Base-by-base conservation (phyloP, 2,113 vertebrate genomes). In the Phyllostomus discolor region DNA sequence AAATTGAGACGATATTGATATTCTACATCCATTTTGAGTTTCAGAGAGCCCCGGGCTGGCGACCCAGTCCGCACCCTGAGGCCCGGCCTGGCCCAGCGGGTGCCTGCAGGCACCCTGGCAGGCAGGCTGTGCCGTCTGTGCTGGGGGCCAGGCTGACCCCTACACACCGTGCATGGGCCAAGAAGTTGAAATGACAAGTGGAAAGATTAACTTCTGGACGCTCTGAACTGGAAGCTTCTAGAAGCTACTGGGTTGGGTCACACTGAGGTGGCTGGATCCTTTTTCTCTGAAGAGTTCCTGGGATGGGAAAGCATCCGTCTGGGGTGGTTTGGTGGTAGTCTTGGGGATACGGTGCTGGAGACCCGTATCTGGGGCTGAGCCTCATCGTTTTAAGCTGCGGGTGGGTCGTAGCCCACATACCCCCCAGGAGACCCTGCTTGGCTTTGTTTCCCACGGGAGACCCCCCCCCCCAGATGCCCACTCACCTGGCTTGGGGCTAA, bases 1-100 rank as follows among this genome's bases (percentile, higher is more conserved):
- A 95, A 62, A 95, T 66, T 43, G 97, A 97, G 96, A 87, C 88
- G 90, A 91, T 50, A 38, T 89, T 94, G 96, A 59, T 96, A 69
- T 38, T 97, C 59, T 50, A 28, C 26, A n/a, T 81, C 86, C 41
- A 7, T 70, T 89, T 57, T 91, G 83, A 48, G 5, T 43, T 84
- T 64, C n/a, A 2, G 4, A 62, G 10, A 8, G n/a, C 26, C 26
- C 46, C 1, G 0, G n/a, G 69, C 82, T 38, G 2, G 4, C 0
- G 57, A 43, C 16, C 5, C 6, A 52, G 3, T 90, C n/a, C 0
- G 0, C 7, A 31, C 0, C 0, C 0, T 0, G 1, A 69, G 79
- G 70, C 33, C 70, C 16, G 4, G 31, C 38, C 79, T 46, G 10
- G 43, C 89, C 66, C 41, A 28, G 10, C 28, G 1, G 35, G 6